A percentile compares a stretch with the other conserved stretches of the same genome.
These are phyloP conservation scores for Trinorchestia longiramus DNA, from an alignment of 1,140 invertebrate species.

Conservation along the genomic window DNA sequence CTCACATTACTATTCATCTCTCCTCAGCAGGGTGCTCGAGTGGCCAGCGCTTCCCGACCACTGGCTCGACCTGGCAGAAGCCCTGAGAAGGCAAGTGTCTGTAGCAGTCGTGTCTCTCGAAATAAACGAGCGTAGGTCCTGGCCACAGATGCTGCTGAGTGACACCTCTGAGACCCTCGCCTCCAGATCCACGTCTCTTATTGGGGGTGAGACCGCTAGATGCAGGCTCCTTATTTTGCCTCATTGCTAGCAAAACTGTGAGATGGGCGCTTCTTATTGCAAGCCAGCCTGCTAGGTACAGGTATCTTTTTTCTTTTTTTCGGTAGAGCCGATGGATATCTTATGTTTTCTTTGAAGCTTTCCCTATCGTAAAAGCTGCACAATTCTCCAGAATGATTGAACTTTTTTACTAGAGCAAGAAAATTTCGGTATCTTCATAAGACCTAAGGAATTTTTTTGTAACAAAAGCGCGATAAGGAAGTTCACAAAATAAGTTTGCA, in stretches of 20 bases:
- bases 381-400: background rate
- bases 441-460: background rate
- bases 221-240: background rate
- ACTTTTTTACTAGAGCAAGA: background rate
- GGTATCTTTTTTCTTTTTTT: background rate
- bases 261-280: background rate
- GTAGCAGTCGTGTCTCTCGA: background rate
- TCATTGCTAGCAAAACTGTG: background rate
- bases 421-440: background rate
- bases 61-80: background rate
- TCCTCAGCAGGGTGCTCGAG: background rate
- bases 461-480: background rate
- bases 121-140: slow-evolving; percentile 12
- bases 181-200: background rate
- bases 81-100: background rate
- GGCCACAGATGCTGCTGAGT: background rate
- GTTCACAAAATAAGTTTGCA: background rate
- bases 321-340: background rate
- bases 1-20: background rate
- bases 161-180: background rate
- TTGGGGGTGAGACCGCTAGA: background rate
- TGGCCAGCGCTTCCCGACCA: background rate
- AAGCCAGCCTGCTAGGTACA: background rate
- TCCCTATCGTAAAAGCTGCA: background rate
- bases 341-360: background rate